Percentiles rank a stretch among this genome's conserved stretches.
These are phyloP conservation scores for Schizopygopsis pylzovi DNA, from an alignment of 2,797 vertebrate species.

Conservation along the genomic window DNA sequence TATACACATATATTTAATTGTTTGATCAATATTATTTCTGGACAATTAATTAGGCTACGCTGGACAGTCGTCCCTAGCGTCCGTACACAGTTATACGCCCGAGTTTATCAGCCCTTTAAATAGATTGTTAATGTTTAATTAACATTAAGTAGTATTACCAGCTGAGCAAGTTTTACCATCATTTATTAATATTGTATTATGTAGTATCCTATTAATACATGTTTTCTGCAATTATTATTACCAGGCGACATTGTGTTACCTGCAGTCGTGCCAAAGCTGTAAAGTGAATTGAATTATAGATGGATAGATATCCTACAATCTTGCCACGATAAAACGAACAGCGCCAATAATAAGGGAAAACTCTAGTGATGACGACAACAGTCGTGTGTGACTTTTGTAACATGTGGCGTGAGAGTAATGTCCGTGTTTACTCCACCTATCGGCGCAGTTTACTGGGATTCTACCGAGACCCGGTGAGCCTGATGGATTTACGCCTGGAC, in stretches of 20 bases:
- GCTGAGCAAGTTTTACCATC: background rate
- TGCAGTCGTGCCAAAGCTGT: too few species aligned
- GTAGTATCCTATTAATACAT: background rate
- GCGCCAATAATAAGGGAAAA: background rate
- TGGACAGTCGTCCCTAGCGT: too few species aligned
- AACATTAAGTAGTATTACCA: too few species aligned
- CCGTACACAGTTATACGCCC: too few species aligned
- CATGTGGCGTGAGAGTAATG: background rate
- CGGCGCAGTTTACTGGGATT: slow-evolving; percentile 10
- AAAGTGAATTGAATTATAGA: background rate
- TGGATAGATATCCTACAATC: background rate
- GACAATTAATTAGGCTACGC: too few species aligned
- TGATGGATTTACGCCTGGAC: background rate
- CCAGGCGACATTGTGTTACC: background rate
- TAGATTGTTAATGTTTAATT: too few species aligned
- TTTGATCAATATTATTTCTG: too few species aligned
- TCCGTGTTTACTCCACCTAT: slow-evolving; percentile 35
- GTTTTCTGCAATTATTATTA: too few species aligned
- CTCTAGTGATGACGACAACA: background rate
- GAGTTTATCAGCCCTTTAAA: too few species aligned
- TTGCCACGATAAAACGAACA: background rate
- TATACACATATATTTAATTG: too few species aligned
- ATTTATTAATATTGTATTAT: background rate
- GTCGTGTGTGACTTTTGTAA: background rate
- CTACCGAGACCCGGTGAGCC: background rate